phyloP scores from a whole-genome alignment of 2,888 invertebrate species.

The Drosophila mimetica region DNA sequence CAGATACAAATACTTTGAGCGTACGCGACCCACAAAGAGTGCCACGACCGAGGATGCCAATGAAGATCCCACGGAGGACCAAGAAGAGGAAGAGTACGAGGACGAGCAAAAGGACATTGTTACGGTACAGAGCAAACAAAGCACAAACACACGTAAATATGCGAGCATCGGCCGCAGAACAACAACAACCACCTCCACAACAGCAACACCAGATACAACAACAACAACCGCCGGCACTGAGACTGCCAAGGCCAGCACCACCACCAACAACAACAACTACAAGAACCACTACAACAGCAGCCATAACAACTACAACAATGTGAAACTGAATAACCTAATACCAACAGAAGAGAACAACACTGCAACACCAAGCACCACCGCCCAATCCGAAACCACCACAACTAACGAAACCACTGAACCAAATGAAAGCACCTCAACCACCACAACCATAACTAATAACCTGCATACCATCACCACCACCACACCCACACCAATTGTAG shows the following conservation, averaged over 20 bases:
- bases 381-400: constrained; percentile 48
- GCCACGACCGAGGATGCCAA: constrained; percentile 29
- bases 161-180: constrained; percentile 83
- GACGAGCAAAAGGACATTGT: constrained; percentile 76
- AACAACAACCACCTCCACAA: constrained; percentile 75
- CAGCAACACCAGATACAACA: constrained; percentile 62
- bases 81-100: constrained; percentile 62
- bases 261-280: constrained; percentile 50
- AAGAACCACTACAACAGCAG: constrained; percentile 59
- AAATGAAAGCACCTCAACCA: constrained; percentile 73
- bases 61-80: constrained; percentile 48
- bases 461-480: constrained; percentile 61
- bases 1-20: constrained; percentile 82
- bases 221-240: constrained; percentile 60
- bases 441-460: constrained; percentile 52
- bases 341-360: constrained; percentile 56
- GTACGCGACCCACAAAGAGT: constrained; percentile 78
- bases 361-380: constrained; percentile 42
- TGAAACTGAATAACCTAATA: constrained; percentile 57
- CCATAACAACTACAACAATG: constrained; percentile 63
- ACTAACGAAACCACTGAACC: constrained; percentile 80
- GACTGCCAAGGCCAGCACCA: constrained; percentile 61
- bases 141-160: constrained; percentile 80
- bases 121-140: constrained; percentile 83
- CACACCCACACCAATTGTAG: constrained; percentile 58